Evolutionary conservation across 2,888 invertebrate species (phyloP).

Genomic region (Nomada ruficornis): DNA sequence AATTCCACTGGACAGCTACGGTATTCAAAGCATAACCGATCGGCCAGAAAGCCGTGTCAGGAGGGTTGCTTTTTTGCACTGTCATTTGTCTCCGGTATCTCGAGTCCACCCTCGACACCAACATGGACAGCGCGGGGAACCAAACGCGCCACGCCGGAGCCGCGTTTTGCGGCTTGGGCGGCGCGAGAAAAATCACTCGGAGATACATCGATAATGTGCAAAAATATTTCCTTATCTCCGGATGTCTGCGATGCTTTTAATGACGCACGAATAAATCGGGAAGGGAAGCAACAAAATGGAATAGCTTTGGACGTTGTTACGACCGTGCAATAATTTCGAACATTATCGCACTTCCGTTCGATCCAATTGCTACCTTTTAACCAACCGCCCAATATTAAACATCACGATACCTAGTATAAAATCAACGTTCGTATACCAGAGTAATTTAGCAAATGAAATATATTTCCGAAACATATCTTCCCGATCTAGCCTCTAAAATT

Average conservation of each 20-base stretch:
- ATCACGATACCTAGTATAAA: too few species aligned
- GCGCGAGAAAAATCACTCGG: neutral
- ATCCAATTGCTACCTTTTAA: too few species aligned
- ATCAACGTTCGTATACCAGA: too few species aligned
- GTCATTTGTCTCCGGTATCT: constrained; percentile 84
- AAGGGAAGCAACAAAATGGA: too few species aligned
- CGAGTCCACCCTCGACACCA: constrained; percentile 71
- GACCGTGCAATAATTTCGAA: too few species aligned
- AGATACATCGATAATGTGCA: neutral
- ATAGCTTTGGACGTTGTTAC: too few species aligned
- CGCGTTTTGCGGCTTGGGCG: neutral
- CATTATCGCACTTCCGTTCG: too few species aligned
- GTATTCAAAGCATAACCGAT: constrained; percentile 58
- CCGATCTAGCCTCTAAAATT: too few species aligned
- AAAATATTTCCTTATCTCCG: constrained; percentile 1
- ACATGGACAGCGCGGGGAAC: constrained; percentile 79
- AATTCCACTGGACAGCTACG: constrained; percentile 24
- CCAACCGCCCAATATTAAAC: too few species aligned
- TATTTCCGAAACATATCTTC: too few species aligned
- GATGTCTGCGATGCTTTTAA: neutral
- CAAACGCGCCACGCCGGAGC: constrained; percentile 76
- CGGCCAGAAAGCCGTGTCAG: constrained; percentile 52
- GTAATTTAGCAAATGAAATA: too few species aligned
- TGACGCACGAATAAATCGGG: too few species aligned
- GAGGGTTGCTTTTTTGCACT: constrained; percentile 76